phyloP scores from a whole-genome alignment of 2,888 invertebrate genomes.

The Brachylomia viminalis region DNA sequence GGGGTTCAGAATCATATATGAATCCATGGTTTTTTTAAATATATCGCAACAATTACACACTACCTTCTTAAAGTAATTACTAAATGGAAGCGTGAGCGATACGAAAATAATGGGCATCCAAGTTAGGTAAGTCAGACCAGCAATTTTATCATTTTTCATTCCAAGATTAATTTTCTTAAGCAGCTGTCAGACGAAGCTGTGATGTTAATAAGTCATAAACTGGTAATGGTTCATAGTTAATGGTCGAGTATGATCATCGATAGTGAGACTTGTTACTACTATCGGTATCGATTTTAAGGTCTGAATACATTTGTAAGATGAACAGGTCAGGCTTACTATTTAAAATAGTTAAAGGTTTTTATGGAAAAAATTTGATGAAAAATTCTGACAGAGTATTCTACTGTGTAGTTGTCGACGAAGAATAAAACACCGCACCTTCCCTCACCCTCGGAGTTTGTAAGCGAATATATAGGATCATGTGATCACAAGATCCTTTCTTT shows the following conservation, averaged over 20 bases:
- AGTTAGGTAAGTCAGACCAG: constrained; percentile 35
- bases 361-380: background rate
- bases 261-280: constrained; percentile 77
- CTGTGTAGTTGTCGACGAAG: background rate
- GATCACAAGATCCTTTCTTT: too few relatives aligned
- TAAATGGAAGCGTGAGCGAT: constrained; percentile 27
- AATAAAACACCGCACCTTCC: background rate
- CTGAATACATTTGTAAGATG: background rate
- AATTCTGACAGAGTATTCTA: background rate
- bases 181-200: constrained; percentile 66
- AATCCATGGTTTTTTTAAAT: constrained; percentile 9
- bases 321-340: background rate
- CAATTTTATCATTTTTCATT: constrained; percentile 64
- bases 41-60: background rate
- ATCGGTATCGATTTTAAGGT: constrained; percentile 22
- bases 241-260: constrained; percentile 72
- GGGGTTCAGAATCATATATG: too few relatives aligned
- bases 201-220: constrained; percentile 70
- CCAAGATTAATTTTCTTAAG: constrained; percentile 65
- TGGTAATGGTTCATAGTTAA: constrained; percentile 67
- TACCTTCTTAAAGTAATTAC: constrained; percentile 23
- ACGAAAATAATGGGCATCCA: constrained; percentile 46
- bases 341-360: background rate
- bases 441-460: background rate
- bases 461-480: background rate